Evolutionary conservation across 2,888 invertebrate species (phyloP).

Genomic region (Chrysina gloriosa): DNA sequence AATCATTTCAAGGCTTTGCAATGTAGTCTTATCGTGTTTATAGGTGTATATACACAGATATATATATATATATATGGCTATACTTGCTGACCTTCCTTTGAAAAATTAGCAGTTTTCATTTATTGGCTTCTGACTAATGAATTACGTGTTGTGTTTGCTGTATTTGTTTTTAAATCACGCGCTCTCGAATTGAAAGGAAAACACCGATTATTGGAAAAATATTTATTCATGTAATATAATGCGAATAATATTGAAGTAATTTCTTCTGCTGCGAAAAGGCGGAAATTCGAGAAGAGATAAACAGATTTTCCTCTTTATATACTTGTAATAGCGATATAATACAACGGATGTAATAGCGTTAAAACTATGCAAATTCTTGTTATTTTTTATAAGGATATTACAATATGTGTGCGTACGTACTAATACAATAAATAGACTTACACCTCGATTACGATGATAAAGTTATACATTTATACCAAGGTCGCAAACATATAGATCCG

Average conservation of each 20-base stretch:
- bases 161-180: conserved; percentile 2
- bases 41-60: background rate
- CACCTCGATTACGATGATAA: conserved; percentile 7
- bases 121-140: conserved; percentile 17
- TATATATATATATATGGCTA: conserved; percentile 12
- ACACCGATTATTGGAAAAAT: conserved; percentile 36
- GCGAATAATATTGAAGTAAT: conserved; percentile 10
- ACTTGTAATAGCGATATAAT: too few species aligned
- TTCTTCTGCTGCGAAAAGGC: too few species aligned
- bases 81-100: conserved; percentile 55
- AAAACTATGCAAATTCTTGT: too few species aligned
- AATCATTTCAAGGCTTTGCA: conserved; percentile 55
- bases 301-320: too few species aligned
- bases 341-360: too few species aligned
- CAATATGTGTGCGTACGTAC: too few species aligned
- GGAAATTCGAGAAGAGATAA: too few species aligned
- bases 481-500: too few species aligned
- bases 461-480: conserved; percentile 3
- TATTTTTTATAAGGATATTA: too few species aligned
- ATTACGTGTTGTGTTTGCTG: conserved; percentile 10
- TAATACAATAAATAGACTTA: too few species aligned
- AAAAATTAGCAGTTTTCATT: conserved; percentile 40
- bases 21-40: conserved; percentile 1
- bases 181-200: background rate
- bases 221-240: conserved; percentile 12